Evolutionary conservation across 92 coral and sea anemone species (phyloP), one percentile per base, ranked within the genome.

Genomic region (Palythoa heliodiscus): DNA sequence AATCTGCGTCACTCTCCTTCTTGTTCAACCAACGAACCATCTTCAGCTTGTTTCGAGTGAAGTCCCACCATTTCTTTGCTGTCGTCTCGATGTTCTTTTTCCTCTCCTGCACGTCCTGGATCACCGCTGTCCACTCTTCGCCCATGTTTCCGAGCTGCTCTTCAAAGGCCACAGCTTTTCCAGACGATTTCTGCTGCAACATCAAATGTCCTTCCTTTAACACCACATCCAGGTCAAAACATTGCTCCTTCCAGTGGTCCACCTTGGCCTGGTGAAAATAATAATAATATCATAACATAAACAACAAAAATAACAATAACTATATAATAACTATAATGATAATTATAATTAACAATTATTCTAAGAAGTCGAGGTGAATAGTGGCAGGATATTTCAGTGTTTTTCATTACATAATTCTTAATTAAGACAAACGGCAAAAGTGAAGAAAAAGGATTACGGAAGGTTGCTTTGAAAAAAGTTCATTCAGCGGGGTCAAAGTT

Each of bases 1-100:
- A 77, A 29, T 93, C 98, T 5, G 98, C 98, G 71, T 97, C 99
- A 17, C 78, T 90, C 58, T 97, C 98, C 71, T 97, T 97, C 79
- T 93, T 93, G 76, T 95, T 93, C 61, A 97, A 88, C 99, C 99
- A 97, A 9, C 99, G 98, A 67, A 97, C 87, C 99, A 97, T 97
- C 89, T 97, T 97, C 89, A 97, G 88, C 63, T 97, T 97, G 76
- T 97, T 97, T 55, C 99, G 89, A 47, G 99, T 97, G 87, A 97
- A 97, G 73, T 97, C 99, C 99, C 99, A 97, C 99, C 99, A 97
- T 82, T 95, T 97, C 71, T 91, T 95, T 40, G 99, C 99, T 0
- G 99, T 97, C 85, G 91, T 90, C 93, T 97, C 99, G 60, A 97
- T 95, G 53, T 95, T 87, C 70, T 85, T 87, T 86, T 94, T 97